phyloP scores from a whole-genome alignment of 1,140 invertebrate species.

The Drosophila varians region DNA sequence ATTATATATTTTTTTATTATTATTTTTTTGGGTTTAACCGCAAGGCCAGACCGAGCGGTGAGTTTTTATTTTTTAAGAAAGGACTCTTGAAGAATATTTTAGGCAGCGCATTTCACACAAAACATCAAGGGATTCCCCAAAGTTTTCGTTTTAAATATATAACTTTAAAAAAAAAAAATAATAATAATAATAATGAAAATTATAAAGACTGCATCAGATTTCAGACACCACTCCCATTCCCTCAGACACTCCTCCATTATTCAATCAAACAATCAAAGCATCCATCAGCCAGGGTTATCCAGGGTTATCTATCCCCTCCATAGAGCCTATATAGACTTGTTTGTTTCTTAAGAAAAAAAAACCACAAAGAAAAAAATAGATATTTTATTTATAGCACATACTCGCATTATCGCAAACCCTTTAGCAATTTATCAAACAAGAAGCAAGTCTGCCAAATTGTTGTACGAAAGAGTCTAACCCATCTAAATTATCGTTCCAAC shows the following conservation, averaged over 20 bases:
- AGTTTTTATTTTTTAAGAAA: constrained; percentile 17
- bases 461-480: constrained; percentile 79
- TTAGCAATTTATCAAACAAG: constrained; percentile 38
- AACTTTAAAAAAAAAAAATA: too few species aligned
- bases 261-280: constrained; percentile 7
- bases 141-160: too few species aligned
- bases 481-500: constrained; percentile 83
- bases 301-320: too few species aligned
- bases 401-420: constrained; percentile 41
- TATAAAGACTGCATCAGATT: too few species aligned
- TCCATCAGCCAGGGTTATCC: not conserved
- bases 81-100: not conserved
- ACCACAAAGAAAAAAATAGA: too few species aligned
- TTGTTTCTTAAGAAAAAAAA: constrained; percentile 19
- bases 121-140: constrained; percentile 1
- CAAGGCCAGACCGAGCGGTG: constrained; percentile 55
- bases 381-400: constrained; percentile 69
- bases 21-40: constrained; percentile 23
- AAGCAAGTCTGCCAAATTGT: constrained; percentile 76
- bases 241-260: not conserved
- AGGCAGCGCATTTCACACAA: constrained; percentile 4
- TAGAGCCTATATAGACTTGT: too few species aligned
- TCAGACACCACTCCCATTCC: not conserved
- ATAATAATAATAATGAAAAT: too few species aligned
- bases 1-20: constrained; percentile 13